Base-by-base conservation (phyloP, 2,888 invertebrate genomes). In the Crossocerus cetratus region DNA sequence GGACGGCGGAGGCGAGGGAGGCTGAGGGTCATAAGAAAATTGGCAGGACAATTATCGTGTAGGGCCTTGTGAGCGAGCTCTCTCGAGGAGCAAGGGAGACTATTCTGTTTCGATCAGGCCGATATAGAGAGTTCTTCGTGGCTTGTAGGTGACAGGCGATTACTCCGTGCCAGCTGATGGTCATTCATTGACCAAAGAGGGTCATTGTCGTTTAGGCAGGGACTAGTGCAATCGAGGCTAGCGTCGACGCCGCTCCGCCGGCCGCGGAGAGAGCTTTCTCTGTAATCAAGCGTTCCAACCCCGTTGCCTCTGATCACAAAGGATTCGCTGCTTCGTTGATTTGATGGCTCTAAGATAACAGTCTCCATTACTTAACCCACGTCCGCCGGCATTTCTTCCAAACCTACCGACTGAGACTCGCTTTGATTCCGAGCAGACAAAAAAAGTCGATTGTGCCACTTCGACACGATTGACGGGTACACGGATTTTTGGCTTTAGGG, bases 171-270 rank as follows among this genome's bases (percentile, higher is more conserved):
- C 73, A 60, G 72, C 67, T 63, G 78, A 73, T 83, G 71, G 74
- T 75, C 81, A 75, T 78, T 82, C 76, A 78, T 83, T 70, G 81
- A 69, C 74, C 78, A 69, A 82, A 77, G 73, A 81, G 78, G 76
- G 77, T 78, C 76, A 83, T 83, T 83, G 75, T 77, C 78, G 77
- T 78, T 81, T 76, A 76, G 78, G 69, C 69, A 16, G 32, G 32
- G 32, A 69, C 64, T 58, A 63, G 76, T 49, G 81, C 63, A 79
- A 82, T 77, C 76, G 69, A 72, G 61, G 64, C 66, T 44, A 64
- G 64, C 68, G 43, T 18, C n/a, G 16, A 16, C 49, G 49, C 49
- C 49, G 49, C 49, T 53, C 65, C 59, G 57, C 43, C 53, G 65
- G 68, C 70, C 45, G 73, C 55, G 32, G 32, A 32, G 32, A 32